phyloP scores from a whole-genome alignment of 2,888 invertebrate genomes.

The Frankliniella fusca region DNA sequence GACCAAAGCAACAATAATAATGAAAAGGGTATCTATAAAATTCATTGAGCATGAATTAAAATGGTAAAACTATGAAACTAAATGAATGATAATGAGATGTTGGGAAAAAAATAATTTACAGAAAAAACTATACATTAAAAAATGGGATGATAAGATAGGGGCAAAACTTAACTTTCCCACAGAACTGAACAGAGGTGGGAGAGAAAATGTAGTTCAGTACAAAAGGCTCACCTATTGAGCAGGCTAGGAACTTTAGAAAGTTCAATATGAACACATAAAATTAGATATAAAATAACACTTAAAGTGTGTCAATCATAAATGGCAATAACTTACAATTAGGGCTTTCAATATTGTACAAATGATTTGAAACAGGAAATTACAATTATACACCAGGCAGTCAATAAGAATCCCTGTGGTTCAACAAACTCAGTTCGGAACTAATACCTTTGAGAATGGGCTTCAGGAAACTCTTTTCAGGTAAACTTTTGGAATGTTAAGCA shows the following conservation, averaged over 20 bases:
- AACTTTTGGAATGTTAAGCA: neutral
- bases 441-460: no score
- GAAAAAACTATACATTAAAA: neutral
- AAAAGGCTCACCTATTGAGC: neutral
- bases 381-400: neutral
- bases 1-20: neutral
- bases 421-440: no score
- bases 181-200: neutral
- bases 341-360: neutral
- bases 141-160: neutral
- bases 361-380: neutral
- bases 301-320: no score
- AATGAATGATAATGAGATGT: neutral
- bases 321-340: no score
- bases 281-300: neutral
- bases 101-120: neutral
- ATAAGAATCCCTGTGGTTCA: neutral
- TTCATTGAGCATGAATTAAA: neutral
- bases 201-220: neutral
- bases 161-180: neutral
- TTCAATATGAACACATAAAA: conserved; percentile 5
- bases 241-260: conserved; percentile 19
- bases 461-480: no score
- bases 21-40: neutral
- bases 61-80: no score